Percentiles rank a stretch among this genome's conserved stretches.
These are phyloP conservation scores for Drosophila pruinosa DNA, from an alignment of 1,140 invertebrate genomes.

Conservation along the genomic window DNA sequence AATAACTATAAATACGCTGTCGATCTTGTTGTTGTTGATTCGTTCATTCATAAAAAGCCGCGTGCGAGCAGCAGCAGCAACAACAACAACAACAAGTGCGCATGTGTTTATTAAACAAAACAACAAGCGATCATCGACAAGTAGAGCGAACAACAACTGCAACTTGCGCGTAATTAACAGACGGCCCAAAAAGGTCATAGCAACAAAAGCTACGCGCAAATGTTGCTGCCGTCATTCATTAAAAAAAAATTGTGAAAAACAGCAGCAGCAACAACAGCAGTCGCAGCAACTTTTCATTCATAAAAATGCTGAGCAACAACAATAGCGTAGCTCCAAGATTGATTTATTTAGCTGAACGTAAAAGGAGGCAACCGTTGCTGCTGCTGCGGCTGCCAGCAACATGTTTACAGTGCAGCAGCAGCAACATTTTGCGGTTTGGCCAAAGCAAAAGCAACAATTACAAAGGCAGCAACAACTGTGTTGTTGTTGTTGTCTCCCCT, in stretches of 20 bases:
- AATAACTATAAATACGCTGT: constrained; percentile 74
- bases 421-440: constrained; percentile 75
- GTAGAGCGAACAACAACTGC: constrained; percentile 13
- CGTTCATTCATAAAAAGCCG: constrained; percentile 74
- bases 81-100: constrained; percentile 29
- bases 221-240: constrained; percentile 45
- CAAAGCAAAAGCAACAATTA: constrained; percentile 75
- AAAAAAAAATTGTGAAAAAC: constrained; percentile 42
- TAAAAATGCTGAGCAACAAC: constrained; percentile 41
- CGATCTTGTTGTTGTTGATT: constrained; percentile 48
- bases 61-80: constrained; percentile 32
- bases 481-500: constrained; percentile 39
- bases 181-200: constrained; percentile 17
- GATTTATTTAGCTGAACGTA: constrained; percentile 76
- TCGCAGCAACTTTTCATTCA: constrained; percentile 50
- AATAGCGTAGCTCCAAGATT: constrained; percentile 44
- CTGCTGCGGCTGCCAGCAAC: constrained; percentile 7
- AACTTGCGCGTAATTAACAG: constrained; percentile 42
- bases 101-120: constrained; percentile 50
- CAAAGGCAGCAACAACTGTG: constrained; percentile 43
- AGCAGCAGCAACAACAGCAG: constrained; percentile 7
- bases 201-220: constrained; percentile 30
- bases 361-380: constrained; percentile 56
- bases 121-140: constrained; percentile 23
- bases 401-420: constrained; percentile 30